phyloP scores from a whole-genome alignment of 2,797 vertebrate species.

The Ceryle rudis region DNA sequence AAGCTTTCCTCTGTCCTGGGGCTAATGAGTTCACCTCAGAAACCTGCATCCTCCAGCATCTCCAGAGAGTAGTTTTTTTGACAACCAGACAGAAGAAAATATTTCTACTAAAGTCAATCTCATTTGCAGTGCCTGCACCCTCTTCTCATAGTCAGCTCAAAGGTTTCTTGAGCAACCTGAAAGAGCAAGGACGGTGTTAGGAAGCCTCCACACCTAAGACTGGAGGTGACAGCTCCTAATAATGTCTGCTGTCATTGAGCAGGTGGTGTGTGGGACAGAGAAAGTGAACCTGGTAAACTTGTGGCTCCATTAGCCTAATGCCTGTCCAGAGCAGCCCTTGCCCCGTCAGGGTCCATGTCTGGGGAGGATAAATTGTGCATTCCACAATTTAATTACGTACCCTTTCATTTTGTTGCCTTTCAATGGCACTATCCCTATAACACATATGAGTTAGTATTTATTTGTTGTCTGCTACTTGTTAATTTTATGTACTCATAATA shows the following conservation, averaged over 20 bases:
- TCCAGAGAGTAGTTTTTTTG: background rate
- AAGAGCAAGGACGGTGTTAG: background rate
- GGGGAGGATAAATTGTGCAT: background rate
- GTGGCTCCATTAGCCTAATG: background rate
- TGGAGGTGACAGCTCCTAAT: background rate
- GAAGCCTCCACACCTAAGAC: background rate
- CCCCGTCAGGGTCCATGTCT: rapidly evolving
- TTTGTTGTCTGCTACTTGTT: background rate
- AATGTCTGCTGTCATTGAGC: background rate
- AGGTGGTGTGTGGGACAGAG: background rate
- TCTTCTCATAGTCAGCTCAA: background rate
- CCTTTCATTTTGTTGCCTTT: background rate
- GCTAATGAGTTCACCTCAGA: conserved; percentile 29
- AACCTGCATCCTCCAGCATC: background rate
- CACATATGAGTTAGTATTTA: background rate
- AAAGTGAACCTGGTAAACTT: background rate
- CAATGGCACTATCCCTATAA: background rate
- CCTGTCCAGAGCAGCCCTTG: background rate
- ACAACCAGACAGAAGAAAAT: background rate
- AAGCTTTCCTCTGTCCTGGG: background rate
- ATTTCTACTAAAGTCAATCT: background rate
- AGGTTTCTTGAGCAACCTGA: background rate
- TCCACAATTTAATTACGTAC: background rate
- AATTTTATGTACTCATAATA: background rate
- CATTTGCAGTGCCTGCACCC: background rate